A percentile compares a stretch with the other conserved stretches of the same genome.
Evolutionary conservation across 2,797 vertebrate genomes (phyloP).

Genomic region (Crocidura indochinensis): DNA sequence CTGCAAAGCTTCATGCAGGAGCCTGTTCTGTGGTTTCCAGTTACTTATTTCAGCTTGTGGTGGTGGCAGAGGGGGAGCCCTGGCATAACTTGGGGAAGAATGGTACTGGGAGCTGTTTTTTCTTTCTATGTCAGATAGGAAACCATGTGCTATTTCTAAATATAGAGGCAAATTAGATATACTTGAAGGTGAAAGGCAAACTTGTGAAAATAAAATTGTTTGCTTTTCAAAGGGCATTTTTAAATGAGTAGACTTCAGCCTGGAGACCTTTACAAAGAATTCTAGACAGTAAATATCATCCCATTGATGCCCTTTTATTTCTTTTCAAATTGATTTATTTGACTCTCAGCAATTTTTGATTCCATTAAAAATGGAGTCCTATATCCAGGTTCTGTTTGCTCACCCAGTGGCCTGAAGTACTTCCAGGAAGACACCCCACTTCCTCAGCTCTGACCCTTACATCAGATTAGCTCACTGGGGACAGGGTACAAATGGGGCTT

Average conservation of each 20-base stretch:
- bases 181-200: slow-evolving; percentile 50
- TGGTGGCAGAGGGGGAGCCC: no score
- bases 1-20: background rate
- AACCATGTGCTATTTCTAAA: slow-evolving; percentile 10
- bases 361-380: slow-evolving; percentile 42
- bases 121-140: background rate
- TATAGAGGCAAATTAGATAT: background rate
- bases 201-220: slow-evolving; percentile 13
- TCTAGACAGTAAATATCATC: slow-evolving; percentile 57
- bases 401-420: background rate
- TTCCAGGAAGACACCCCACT: background rate
- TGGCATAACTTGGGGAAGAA: no score
- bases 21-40: background rate
- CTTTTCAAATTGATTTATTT: slow-evolving; percentile 12
- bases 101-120: background rate
- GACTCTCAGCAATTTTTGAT: slow-evolving; percentile 20
- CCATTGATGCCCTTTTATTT: slow-evolving; percentile 64
- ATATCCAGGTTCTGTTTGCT: slow-evolving; percentile 32
- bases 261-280: slow-evolving; percentile 66
- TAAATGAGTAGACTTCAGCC: background rate
- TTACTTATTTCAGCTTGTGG: background rate
- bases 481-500: background rate
- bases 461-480: background rate
- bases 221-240: slow-evolving; percentile 79
- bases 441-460: background rate